Evolutionary conservation across 2,113 vertebrate genomes (phyloP).

Genomic region (Clarias macrocephalus): DNA sequence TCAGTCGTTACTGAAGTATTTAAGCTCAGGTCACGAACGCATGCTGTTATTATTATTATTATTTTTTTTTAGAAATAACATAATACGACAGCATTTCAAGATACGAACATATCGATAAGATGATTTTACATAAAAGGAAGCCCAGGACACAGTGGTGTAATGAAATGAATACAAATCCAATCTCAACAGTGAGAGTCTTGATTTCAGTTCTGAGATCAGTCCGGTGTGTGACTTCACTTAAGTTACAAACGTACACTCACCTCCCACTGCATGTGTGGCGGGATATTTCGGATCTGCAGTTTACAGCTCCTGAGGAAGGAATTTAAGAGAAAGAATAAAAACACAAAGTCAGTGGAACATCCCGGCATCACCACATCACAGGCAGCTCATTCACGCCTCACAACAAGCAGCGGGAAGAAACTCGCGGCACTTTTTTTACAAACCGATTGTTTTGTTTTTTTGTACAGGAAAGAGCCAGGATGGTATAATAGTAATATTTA

Average conservation of each 20-base stretch:
- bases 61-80: not conserved
- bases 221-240: not conserved
- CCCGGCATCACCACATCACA: not conserved
- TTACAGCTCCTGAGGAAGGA: slow-evolving; percentile 83
- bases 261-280: slow-evolving; percentile 95
- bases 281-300: slow-evolving; percentile 94
- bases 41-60: too few relatives aligned
- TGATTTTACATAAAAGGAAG: too few relatives aligned
- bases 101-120: not conserved
- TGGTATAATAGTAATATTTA: not conserved
- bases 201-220: not conserved
- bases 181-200: not conserved
- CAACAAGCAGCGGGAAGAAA: too few relatives aligned
- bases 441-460: not conserved
- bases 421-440: not conserved
- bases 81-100: not conserved
- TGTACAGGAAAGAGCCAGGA: not conserved
- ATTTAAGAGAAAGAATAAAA: not conserved
- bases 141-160: too few relatives aligned
- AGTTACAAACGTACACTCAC: slow-evolving; percentile 69
- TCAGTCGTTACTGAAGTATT: not conserved
- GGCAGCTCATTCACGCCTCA: not conserved
- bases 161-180: not conserved
- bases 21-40: not conserved
- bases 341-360: not conserved